Conservation (phyloP, 2,888 invertebrate genomes). For the Copidosoma aretas region DNA sequence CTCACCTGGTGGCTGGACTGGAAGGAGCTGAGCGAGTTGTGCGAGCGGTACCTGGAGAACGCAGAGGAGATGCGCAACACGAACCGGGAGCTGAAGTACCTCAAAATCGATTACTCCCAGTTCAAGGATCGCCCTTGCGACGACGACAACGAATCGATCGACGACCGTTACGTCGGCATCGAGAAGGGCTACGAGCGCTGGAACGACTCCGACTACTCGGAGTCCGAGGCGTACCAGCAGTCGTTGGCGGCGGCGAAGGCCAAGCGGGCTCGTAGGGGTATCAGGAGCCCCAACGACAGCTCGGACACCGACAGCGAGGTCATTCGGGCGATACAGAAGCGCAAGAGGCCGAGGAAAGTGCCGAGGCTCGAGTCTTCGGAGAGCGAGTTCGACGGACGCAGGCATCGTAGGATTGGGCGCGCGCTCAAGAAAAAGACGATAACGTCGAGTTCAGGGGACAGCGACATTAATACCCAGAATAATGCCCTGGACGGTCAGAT, state of each 20-base stretch:
- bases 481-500: slow-evolving; percentile 64
- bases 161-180: slow-evolving; percentile 67
- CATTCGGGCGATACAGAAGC: slow-evolving; percentile 49
- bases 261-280: slow-evolving; percentile 42
- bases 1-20: slow-evolving; percentile 75
- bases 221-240: slow-evolving; percentile 48
- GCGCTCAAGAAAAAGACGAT: slow-evolving; percentile 47
- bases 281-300: slow-evolving; percentile 55
- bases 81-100: slow-evolving; percentile 72
- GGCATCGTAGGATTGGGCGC: slow-evolving; percentile 53
- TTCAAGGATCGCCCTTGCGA: slow-evolving; percentile 71
- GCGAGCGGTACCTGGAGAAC: slow-evolving; percentile 66
- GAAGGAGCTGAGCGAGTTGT: slow-evolving; percentile 67
- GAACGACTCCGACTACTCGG: slow-evolving; percentile 55
- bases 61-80: slow-evolving; percentile 70
- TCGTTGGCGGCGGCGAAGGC: slow-evolving; percentile 51
- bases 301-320: slow-evolving; percentile 59
- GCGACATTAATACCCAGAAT: slow-evolving; percentile 64
- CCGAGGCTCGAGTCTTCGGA: slow-evolving; percentile 56
- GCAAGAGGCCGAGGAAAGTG: slow-evolving; percentile 52
- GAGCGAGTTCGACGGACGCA: slow-evolving; percentile 57
- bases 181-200: slow-evolving; percentile 69
- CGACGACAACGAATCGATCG: slow-evolving; percentile 61
- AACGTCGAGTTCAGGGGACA: slow-evolving; percentile 57
- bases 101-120: slow-evolving; percentile 75